Evolutionary conservation across 2,888 invertebrate species (phyloP), one percentile per base, ranked within the genome.

Genomic region (Drepana falcataria): DNA sequence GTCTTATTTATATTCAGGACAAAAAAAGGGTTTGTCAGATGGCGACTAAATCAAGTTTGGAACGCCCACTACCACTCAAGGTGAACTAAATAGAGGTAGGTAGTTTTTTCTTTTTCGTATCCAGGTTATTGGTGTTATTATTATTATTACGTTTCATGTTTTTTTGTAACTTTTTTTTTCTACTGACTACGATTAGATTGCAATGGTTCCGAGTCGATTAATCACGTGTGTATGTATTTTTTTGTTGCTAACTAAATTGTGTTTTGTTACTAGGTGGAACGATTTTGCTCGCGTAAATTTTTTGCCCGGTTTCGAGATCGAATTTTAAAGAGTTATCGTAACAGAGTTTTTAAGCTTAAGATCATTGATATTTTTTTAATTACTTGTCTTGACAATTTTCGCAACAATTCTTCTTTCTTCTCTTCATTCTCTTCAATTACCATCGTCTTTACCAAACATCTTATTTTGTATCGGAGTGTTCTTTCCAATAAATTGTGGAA

Each of bases 21-120:
- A 88, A 89, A 89, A 83, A 89, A 88, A 87, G 87, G 88, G 87
- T 87, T 85, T 81, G 86, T 87, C 85, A 84, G 87, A 84, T 85
- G 81, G 86, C 81, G 81, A 85, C 84, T 85, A 86, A 89, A 87
- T 88, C 87, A 87, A 84, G 83, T 85, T 87, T 75, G 83, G 80
- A 68, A 78, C 87, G 86, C 88, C 86, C 82, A 87, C 88, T 75
- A 66, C 58, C 75, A 62, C 63, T 85, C 88, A 89, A 90, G 88
- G 87, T 88, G 85, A 87, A 71, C 68, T 58, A 64, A 73, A 65
- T 79, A 75, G 73, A 83, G 80, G 81, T 78, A 82, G 81, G 75
- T 76, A 77, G 69, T 82, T 87, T 87, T 53, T 48, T 37, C 37
- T 37, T 7, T n/a, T 75, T 73, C 66, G 67, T 78, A 77, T 79